These are phyloP conservation scores for Cossypha heuglini DNA, from an alignment of 2,797 vertebrate species.

Conservation along the genomic window DNA sequence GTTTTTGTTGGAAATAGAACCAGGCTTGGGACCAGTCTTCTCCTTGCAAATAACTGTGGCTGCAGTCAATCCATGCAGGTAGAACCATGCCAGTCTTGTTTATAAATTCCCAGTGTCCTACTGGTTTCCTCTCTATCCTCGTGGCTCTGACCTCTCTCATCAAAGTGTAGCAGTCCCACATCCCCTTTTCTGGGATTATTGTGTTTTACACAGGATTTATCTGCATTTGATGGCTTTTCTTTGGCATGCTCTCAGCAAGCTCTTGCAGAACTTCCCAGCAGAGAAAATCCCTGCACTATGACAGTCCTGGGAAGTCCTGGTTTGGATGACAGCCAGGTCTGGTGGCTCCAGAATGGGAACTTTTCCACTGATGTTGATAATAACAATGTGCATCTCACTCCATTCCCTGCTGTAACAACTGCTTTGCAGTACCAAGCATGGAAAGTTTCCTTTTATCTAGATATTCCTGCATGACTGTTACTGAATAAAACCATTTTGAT, in stretches of 20 bases:
- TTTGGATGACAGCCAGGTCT: background rate
- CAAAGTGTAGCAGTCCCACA: background rate
- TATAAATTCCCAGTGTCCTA: background rate
- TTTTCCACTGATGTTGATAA: background rate
- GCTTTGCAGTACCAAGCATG: background rate
- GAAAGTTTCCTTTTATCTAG: background rate
- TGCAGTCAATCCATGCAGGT: background rate
- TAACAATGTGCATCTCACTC: background rate
- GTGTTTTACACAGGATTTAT: background rate
- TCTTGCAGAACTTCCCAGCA: background rate
- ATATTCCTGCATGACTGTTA: background rate
- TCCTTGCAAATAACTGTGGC: background rate
- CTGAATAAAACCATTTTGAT: background rate
- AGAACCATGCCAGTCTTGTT: fast-evolving
- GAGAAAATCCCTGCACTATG: background rate
- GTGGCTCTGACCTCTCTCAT: background rate
- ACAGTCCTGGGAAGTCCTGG: background rate
- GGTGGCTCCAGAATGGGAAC: background rate
- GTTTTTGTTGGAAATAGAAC: slow-evolving; percentile 44
- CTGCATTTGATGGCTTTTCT: background rate
- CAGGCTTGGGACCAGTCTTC: slow-evolving; percentile 15
- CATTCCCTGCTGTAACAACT: background rate
- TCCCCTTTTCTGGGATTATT: background rate
- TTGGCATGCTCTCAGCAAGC: background rate
- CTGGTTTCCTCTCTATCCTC: background rate